Evolutionary conservation across 2,797 vertebrate species (phyloP).

Genomic region (Poeciliopsis turneri): DNA sequence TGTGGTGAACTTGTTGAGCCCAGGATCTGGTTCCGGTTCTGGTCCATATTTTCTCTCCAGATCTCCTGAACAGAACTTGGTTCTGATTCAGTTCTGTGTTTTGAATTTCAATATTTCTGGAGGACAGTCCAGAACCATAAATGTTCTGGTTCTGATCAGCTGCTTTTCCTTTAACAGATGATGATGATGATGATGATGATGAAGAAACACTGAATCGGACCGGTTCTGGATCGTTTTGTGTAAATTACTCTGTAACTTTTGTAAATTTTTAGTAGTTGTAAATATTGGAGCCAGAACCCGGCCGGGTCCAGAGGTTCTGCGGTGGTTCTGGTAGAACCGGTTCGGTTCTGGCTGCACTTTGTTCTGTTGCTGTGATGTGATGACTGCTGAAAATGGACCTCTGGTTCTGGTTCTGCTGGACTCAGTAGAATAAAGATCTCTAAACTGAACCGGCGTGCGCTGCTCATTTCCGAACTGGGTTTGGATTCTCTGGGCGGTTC

Average conservation of each 20-base stretch:
- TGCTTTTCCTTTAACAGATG: neutral
- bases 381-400: slow-evolving; percentile 2
- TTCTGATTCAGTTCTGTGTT: neutral
- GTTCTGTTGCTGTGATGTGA: neutral
- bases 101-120: neutral
- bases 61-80: neutral
- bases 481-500: neutral
- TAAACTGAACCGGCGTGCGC: neutral
- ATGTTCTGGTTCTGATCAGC: neutral
- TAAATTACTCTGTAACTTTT: slow-evolving; percentile 24
- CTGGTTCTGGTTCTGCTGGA: neutral
- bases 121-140: neutral
- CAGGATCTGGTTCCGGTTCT: neutral
- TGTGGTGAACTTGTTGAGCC: neutral
- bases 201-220: neutral
- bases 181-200: neutral
- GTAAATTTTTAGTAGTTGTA: slow-evolving; percentile 14
- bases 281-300: neutral
- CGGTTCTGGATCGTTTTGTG: neutral
- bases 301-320: neutral
- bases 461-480: neutral
- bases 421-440: slow-evolving; percentile 7
- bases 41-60: neutral
- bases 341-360: too few relatives aligned
- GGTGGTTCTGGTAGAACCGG: neutral